Conservation (phyloP, 2,113 vertebrate species). For the Micronycteris hirsuta region DNA sequence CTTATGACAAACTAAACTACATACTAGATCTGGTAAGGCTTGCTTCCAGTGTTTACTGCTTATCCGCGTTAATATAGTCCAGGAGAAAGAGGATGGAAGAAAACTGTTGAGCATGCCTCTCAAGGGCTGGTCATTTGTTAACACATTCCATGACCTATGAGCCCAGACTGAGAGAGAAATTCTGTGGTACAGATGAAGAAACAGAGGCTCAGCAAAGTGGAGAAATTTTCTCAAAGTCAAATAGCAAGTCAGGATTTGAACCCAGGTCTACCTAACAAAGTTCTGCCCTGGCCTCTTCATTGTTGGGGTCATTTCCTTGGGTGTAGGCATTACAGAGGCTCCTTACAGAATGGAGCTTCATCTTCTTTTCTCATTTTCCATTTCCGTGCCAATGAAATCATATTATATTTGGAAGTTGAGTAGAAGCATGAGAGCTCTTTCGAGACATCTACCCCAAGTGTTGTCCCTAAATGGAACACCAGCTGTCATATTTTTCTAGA, state of each 20-base stretch:
- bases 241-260: neutral
- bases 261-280: neutral
- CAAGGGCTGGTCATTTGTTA: neutral
- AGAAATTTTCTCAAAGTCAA: neutral
- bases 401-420: neutral
- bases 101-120: rapidly evolving
- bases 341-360: rapidly evolving
- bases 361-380: neutral
- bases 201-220: neutral
- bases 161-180: rapidly evolving
- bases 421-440: neutral
- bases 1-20: neutral
- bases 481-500: conserved; percentile 40
- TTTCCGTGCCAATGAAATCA: neutral
- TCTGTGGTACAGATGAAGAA: neutral
- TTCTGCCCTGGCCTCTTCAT: neutral
- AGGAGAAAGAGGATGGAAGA: neutral
- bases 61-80: neutral
- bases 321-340: rapidly evolving
- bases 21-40: neutral
- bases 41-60: neutral
- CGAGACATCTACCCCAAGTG: neutral
- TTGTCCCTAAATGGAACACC: conserved; percentile 40
- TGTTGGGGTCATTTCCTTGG: neutral
- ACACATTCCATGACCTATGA: neutral